Base-by-base conservation (phyloP, 2,797 vertebrate genomes). In the Oceanodroma leucorhoa region DNA sequence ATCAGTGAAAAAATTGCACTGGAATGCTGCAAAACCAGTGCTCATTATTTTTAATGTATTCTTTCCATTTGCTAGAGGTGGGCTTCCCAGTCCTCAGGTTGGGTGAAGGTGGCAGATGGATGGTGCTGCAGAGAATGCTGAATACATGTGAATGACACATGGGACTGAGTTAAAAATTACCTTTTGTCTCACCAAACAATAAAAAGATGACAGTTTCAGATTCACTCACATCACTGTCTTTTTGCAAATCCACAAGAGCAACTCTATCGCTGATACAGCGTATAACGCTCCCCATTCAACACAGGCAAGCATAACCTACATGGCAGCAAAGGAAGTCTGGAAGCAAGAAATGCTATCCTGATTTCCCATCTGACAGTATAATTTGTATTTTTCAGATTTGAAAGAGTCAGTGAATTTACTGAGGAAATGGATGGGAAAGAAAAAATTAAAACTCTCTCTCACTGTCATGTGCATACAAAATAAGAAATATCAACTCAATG, bases 31-130 rank as follows among this genome's bases (percentile, higher is more conserved):
- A 84, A 85, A 95, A 67, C 12, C 57, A 81, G 14, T 27, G 10
- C 78, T 95, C n/a, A n/a, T 97, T 95, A 94, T 87, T 96, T 92
- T 95, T 94, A 93, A 92, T 83, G 43, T 78, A 92, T 90, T 46
- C 50, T 92, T 92, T 90, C 81, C 36, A 17, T 64, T 96, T 75
- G 21, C 71, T 70, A 45, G 61, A 48, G 27, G 15, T 87, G 86
- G 60, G 19, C 30, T 94, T 94, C 57, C 54, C 30, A 58, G 64
- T 92, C 83, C 86, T 93, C 67, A 58, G 57, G 61, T 53, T 93
- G 86, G 88, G 71, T 75, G 43, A 94, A 88, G 48, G 48, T 91
- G 60, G 81, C 67, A 89, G 89, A 71, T 30, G 75, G 64, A 92
- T 79, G 30, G 57, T 87, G 79, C 55, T 85, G 53, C 50, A 87